These are phyloP conservation scores for Bubo blakistoni DNA, from an alignment of 2,113 vertebrate species.

Conservation along the genomic window DNA sequence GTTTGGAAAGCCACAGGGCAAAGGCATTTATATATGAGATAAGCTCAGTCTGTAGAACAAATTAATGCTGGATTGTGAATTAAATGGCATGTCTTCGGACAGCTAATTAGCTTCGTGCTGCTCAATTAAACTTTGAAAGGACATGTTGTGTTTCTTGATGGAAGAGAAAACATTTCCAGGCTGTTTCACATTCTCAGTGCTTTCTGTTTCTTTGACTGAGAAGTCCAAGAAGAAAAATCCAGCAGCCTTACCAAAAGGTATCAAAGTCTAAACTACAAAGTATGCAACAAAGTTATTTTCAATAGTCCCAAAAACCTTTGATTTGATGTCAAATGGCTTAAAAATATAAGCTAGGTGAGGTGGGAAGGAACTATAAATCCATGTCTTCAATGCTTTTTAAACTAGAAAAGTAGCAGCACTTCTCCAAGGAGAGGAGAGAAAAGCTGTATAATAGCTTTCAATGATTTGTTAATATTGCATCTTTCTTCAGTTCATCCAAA, in stretches of 20 bases:
- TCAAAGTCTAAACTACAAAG: conserved; percentile 43
- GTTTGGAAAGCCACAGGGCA: conserved; percentile 73
- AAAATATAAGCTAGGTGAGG: neutral
- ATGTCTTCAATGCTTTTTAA: neutral
- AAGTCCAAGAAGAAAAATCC: conserved; percentile 40
- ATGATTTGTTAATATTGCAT: neutral
- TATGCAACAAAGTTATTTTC: conserved; percentile 42
- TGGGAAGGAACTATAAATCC: neutral
- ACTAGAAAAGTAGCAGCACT: neutral
- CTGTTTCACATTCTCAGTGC: conserved; percentile 59
- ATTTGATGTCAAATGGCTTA: conserved; percentile 30
- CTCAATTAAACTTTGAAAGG: conserved; percentile 82
- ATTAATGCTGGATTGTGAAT: conserved; percentile 80
- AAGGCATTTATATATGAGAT: conserved; percentile 77
- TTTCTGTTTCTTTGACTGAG: conserved; percentile 48
- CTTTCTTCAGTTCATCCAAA: neutral
- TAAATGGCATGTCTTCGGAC: conserved; percentile 78
- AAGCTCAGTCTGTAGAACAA: conserved; percentile 76
- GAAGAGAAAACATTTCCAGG: conserved; percentile 72
- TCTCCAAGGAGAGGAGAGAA: neutral
- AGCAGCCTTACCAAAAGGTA: neutral
- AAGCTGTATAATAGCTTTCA: neutral
- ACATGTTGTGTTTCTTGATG: conserved; percentile 75
- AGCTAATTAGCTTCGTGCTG: conserved; percentile 81
- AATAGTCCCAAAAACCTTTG: neutral